Base-by-base conservation (phyloP, 2,888 invertebrate genomes). In the Sipha maydis region DNA sequence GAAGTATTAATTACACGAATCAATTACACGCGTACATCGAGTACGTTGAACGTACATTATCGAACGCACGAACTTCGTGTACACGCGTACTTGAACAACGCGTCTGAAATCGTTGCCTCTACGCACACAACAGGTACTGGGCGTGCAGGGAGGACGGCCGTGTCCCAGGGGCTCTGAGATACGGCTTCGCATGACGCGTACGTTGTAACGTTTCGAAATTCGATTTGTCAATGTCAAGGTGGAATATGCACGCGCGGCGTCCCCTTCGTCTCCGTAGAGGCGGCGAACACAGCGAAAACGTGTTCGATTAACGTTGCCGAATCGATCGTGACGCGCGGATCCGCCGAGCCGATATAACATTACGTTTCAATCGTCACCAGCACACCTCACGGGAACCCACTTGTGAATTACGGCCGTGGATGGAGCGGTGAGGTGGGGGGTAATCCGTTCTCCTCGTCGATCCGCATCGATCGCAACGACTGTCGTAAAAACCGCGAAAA, bases 211-310 rank as follows among this genome's bases (percentile, higher is more conserved):
- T 31, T 73, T 73, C 61, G 56, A 80, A 86, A 75, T 75, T 75
- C 79, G 61, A 88, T 88, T 80, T 80, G 80, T 88, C 86, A 88
- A 88, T 80, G 86, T 88, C 86, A 80, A 75, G 71, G 80, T 75
- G 38, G 25, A 61, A 38, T 69, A 21, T 14, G 11, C 14, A 48
- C 28, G 54, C 28, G 28, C 69, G 77, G 28, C 77, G 28, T 61
- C 79, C 31, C 21, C 79, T 34, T 28, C 17, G 1, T 41, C 54
- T 48, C 0, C 8, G 11, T n/a, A 17, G 25, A 21, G 8, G 3
- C 67, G 67, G 31, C 71, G 41, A 69, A 83, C 31, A 83, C 73
- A 34, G 21, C 31, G 41, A 78, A 71, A 86, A 86, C 67, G 73
- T 67, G n/a, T 79, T 61, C 78, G 79, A 73, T 79, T 75, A 61